Percentiles rank a stretch among this genome's conserved stretches.
These are phyloP conservation scores for Spatulosminthurus flaviceps DNA, from an alignment of 2,888 invertebrate species.

Conservation along the genomic window DNA sequence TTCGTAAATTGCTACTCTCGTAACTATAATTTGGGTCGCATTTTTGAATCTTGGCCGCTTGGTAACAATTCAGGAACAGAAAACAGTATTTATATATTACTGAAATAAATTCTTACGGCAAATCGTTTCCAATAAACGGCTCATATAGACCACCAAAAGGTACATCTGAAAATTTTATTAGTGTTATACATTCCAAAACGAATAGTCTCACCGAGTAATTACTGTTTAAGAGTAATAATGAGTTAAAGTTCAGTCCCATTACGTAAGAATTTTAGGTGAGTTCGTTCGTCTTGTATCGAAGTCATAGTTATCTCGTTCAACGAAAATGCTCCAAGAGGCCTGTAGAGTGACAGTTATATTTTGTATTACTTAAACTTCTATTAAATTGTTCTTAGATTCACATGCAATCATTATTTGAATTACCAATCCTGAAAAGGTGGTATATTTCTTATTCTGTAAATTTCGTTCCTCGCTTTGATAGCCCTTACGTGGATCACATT, in stretches of 20 bases:
- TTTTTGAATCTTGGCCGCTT: too few species aligned
- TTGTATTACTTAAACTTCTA: too few species aligned
- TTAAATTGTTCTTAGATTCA: too few species aligned
- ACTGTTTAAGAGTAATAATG: not conserved
- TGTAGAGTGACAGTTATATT: not conserved
- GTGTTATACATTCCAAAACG: too few species aligned
- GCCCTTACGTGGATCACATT: slow-evolving; percentile 50
- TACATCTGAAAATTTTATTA: slow-evolving; percentile 35
- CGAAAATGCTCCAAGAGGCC: slow-evolving; percentile 30
- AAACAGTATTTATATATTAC: too few species aligned
- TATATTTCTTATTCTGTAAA: slow-evolving; percentile 31
- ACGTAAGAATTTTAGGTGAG: slow-evolving; percentile 31
- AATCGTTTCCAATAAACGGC: slow-evolving; percentile 50
- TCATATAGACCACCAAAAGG: slow-evolving; percentile 49
- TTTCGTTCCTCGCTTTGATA: slow-evolving; percentile 48
- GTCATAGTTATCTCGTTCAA: slow-evolving; percentile 24
- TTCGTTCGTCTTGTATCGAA: not conserved
- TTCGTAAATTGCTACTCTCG: too few species aligned
- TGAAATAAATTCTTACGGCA: slow-evolving; percentile 47
- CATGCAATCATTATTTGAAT: too few species aligned
- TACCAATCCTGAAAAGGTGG: slow-evolving; percentile 48
- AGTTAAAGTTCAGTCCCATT: not conserved
- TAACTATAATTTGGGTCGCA: too few species aligned
- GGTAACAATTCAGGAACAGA: too few species aligned
- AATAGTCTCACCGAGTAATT: not conserved